phyloP scores from a whole-genome alignment of 2,888 invertebrate genomes.

The Molorchus minor region DNA sequence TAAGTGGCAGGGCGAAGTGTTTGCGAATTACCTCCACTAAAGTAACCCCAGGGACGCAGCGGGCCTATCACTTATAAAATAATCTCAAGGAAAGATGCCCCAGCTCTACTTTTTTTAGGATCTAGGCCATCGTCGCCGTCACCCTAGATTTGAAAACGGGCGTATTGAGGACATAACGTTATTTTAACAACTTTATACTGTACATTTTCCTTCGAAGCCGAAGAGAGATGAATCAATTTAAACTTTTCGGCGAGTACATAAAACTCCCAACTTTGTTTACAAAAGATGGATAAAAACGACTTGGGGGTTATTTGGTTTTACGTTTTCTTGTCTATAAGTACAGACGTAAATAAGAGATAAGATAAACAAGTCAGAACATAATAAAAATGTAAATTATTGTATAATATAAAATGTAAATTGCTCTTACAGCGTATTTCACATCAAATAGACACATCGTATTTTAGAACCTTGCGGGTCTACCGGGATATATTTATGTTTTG shows the following conservation, averaged over 20 bases:
- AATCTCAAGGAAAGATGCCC: too few relatives aligned
- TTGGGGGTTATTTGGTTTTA: conserved; percentile 6
- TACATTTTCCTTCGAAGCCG: not conserved
- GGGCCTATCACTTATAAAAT: too few relatives aligned
- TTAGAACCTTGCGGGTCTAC: too few relatives aligned
- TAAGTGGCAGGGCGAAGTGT: too few relatives aligned
- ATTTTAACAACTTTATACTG: conserved; percentile 6
- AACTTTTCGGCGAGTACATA: conserved; percentile 9
- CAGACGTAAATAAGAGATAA: not conserved
- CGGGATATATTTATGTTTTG: too few relatives aligned
- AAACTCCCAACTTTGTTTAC: conserved; percentile 3
- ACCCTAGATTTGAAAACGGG: not conserved
- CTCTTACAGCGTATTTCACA: too few relatives aligned
- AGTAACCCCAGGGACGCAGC: too few relatives aligned
- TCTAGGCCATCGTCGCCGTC: not conserved
- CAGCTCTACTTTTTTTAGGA: not conserved
- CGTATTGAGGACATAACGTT: not conserved
- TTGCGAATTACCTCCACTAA: too few relatives aligned
- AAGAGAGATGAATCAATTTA: conserved; percentile 10
- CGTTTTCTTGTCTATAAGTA: conserved; percentile 3
- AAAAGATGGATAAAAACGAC: conserved; percentile 3
- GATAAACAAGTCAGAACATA: not conserved
- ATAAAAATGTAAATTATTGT: too few relatives aligned
- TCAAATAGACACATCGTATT: too few relatives aligned
- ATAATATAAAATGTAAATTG: too few relatives aligned